Evolutionary conservation across 2,113 vertebrate species (phyloP), one percentile per base, ranked within the genome.

Genomic region (Pterocles gutturalis): DNA sequence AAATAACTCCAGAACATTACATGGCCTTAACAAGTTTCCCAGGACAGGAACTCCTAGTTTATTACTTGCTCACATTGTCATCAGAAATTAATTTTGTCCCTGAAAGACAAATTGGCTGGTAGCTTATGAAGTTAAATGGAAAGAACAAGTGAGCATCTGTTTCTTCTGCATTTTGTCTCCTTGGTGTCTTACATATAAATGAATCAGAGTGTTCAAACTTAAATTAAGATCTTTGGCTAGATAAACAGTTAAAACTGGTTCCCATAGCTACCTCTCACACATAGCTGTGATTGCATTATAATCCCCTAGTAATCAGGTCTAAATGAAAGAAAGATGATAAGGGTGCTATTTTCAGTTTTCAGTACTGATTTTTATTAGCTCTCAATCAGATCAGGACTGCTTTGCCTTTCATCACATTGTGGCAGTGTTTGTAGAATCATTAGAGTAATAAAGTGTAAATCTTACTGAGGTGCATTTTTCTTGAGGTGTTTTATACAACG

Each of bases 251-350:
- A 99, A 99, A 99, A 99, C 98, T 99, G 98, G 99, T 99, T 99
- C 99, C 99, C 99, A 99, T 99, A 99, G 99, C 99, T 99, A 99
- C 99, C 98, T 99, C 99, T 99, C 99, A 99, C 99, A 99, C 99
- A 99, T 99, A 98, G 99, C 99, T 98, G 99, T 99, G 99, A 99
- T 99, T 99, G 99, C 99, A 99, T 99, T 99, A 99, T 99, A 99
- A 99, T 99, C 99, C 99, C 98, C 98, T 98, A 99, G 99, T 99
- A 99, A 99, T 99, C 99, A 99, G 99, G 99, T 99, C 99, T 99
- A 99, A 99, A 99, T 99, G 99, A 99, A 99, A 99, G 99, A 98
- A 99, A 99, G 99, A 99, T 99, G 99, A 99, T 99, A 99, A 99
- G 99, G 99, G 98, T 98, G 99, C 99, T 99, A 99, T 99, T 99